phyloP scores from a whole-genome alignment of 2,113 vertebrate genomes.

The Dicaeum eximium region DNA sequence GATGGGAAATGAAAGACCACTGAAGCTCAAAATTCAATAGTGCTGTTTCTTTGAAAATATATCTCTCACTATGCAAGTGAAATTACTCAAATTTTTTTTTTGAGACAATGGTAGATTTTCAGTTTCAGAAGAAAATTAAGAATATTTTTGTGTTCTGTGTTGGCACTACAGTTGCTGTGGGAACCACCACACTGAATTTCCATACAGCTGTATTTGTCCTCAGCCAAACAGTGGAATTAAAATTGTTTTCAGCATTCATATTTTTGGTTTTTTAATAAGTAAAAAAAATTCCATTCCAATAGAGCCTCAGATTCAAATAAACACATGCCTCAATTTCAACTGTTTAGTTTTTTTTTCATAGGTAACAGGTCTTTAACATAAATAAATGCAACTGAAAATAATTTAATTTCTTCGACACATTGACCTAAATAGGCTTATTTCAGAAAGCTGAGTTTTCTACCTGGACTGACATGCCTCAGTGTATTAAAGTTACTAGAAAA shows the following conservation, averaged over 20 bases:
- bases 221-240: not conserved
- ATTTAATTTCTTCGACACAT: constrained; percentile 25
- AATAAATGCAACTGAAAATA: not conserved
- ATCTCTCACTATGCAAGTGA: not conserved
- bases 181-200: not conserved
- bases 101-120: not conserved
- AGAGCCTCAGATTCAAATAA: not conserved
- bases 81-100: not conserved
- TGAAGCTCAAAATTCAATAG: constrained; percentile 16
- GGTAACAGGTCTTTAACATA: not conserved
- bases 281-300: not conserved
- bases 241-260: not conserved
- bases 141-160: not conserved
- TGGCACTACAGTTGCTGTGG: not conserved
- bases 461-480: not conserved
- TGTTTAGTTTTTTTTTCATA: not conserved
- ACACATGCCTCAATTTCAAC: not conserved
- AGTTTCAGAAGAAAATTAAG: not conserved
- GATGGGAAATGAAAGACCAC: not conserved
- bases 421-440: constrained; percentile 8
- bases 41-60: not conserved
- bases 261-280: not conserved
- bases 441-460: not conserved
- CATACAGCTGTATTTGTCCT: constrained; percentile 9
- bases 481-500: not conserved